phyloP scores from a whole-genome alignment of 2,888 invertebrate species.

The Rhorus exstirpatorius region DNA sequence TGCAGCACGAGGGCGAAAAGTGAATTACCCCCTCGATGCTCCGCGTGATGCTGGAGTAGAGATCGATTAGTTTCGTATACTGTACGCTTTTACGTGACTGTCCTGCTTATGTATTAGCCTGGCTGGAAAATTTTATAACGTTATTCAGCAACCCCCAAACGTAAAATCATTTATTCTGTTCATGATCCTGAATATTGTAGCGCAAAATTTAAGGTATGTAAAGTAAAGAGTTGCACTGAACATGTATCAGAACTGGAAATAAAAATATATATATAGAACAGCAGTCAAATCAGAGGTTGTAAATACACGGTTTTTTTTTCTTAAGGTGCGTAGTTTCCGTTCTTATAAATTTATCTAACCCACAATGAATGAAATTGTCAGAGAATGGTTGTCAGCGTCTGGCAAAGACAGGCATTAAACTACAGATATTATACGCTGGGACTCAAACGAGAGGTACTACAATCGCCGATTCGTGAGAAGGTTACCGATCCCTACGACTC shows the following conservation, averaged over 20 bases:
- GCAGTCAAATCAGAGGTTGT: too few relatives aligned
- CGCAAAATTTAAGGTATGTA: too few relatives aligned
- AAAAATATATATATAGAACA: too few relatives aligned
- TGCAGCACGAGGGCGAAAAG: constrained; percentile 52
- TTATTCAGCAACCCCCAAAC: background rate
- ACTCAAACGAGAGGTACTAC: constrained; percentile 1
- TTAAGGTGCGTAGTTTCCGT: background rate
- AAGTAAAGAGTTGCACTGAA: too few relatives aligned
- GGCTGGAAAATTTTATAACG: background rate
- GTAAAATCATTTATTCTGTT: too few relatives aligned
- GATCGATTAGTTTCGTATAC: constrained; percentile 31
- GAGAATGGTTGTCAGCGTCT: background rate
- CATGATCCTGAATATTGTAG: too few relatives aligned
- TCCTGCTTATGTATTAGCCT: background rate
- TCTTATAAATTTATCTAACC: background rate
- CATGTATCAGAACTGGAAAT: too few relatives aligned
- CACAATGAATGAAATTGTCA: background rate
- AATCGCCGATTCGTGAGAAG: constrained; percentile 37
- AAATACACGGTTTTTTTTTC: too few relatives aligned
- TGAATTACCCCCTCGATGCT: constrained; percentile 45
- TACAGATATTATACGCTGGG: background rate
- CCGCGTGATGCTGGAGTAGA: constrained; percentile 27
- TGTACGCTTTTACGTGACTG: constrained; percentile 11
- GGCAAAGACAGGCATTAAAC: background rate
- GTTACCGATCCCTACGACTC: constrained; percentile 61